Conservation (phyloP, 2,888 invertebrate genomes). For the Amphipoea oculea region DNA sequence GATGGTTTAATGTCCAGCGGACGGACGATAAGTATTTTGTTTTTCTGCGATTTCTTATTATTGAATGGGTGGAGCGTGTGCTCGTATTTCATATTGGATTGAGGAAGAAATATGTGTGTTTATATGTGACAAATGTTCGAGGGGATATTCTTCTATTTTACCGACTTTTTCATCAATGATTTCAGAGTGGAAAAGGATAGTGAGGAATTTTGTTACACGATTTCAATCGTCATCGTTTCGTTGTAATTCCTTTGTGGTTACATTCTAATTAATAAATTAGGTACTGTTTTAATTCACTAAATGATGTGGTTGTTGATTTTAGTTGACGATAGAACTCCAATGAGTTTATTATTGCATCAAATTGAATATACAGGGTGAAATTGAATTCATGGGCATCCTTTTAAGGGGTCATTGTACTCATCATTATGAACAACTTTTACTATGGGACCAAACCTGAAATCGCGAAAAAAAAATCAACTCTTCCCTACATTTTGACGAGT, state of each 20-base stretch:
- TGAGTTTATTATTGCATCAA: not conserved
- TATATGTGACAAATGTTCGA: slow-evolving; percentile 33
- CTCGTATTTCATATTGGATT: slow-evolving; percentile 49
- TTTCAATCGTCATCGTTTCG: not conserved
- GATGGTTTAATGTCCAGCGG: slow-evolving; percentile 55
- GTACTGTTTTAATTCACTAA: not conserved
- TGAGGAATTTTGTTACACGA: not conserved
- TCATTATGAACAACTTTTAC: no score
- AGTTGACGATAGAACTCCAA: not conserved
- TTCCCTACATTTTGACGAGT: no score
- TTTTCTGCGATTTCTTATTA: slow-evolving; percentile 48
- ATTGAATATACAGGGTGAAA: not conserved
- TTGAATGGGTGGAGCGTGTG: slow-evolving; percentile 37
- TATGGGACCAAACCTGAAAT: no score
- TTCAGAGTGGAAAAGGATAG: not conserved
- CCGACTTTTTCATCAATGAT: slow-evolving; percentile 2
- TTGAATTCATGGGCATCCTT: no score
- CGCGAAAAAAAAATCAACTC: no score
- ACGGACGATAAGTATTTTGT: slow-evolving; percentile 49
- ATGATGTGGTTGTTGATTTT: not conserved
- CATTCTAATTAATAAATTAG: not conserved
- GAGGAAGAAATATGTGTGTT: slow-evolving; percentile 47
- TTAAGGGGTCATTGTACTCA: no score
- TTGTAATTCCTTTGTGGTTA: not conserved
- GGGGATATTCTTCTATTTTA: slow-evolving; percentile 8